Conservation (phyloP, 2,888 invertebrate species). For the Ischnura elegans region DNA sequence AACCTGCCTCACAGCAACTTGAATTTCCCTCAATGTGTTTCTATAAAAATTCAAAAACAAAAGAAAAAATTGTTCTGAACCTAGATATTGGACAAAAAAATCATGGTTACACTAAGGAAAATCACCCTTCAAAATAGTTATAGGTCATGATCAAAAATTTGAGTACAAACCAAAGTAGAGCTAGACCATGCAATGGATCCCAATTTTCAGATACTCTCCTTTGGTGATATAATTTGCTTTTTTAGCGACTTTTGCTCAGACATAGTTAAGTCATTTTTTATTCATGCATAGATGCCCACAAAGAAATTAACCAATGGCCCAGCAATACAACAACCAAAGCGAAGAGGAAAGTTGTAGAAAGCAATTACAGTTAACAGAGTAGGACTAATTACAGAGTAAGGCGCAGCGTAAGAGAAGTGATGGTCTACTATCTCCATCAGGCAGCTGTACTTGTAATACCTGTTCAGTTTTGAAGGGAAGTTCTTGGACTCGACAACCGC, state of each 20-base stretch:
- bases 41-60: too few relatives aligned
- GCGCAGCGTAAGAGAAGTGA: conserved; percentile 66
- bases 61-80: too few relatives aligned
- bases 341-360: conserved; percentile 29
- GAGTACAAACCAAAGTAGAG: too few relatives aligned
- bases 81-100: too few relatives aligned
- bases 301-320: background rate
- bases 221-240: background rate
- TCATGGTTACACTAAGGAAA: too few relatives aligned
- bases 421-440: conserved; percentile 65
- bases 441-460: conserved; percentile 76
- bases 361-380: conserved; percentile 57
- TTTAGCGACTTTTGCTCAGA: background rate
- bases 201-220: background rate
- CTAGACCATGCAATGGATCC: background rate
- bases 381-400: conserved; percentile 68
- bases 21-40: too few relatives aligned
- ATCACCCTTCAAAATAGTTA: too few relatives aligned
- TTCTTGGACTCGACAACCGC: conserved; percentile 73
- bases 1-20: too few relatives aligned
- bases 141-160: too few relatives aligned
- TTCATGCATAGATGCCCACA: background rate
- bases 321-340: background rate
- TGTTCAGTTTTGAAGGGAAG: conserved; percentile 77
- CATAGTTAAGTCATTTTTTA: too few relatives aligned